Evolutionary conservation across 2,888 invertebrate species (phyloP), one percentile per base, ranked within the genome.

Genomic region (Campaea margaritaria): DNA sequence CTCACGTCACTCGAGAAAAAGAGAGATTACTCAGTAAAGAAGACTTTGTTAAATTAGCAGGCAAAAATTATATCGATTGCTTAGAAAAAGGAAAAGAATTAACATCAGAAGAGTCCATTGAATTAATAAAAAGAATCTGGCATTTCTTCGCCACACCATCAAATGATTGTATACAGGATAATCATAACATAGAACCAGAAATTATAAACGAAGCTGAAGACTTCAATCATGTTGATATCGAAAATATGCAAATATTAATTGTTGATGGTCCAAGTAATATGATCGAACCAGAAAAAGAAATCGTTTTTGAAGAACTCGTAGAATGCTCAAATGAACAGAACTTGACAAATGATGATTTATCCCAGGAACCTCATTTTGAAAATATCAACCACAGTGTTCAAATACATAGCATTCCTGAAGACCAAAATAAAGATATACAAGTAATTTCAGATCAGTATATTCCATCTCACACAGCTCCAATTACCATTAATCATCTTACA

Each of bases 161-260:
- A 42, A 42, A 42, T 42, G 42, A 42, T 42, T 42, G 42, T 42
- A 46, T 10, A 46, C 46, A 46, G 46, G 46, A 46, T 46, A 46
- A 46, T 46, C 46, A 46, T 10, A 46, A 46, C 46, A 46, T 46
- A 46, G 46, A 46, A 46, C 46, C 34, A 46, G 46, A 46, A 46
- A 46, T 46, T 46, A 46, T 46, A 46, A 46, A 46, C 46, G 46
- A 46, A 46, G 46, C 46, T 46, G 46, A 46, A 46, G 46, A 46
- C 46, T 46, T 46, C 31, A 34, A 46, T 46, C 46, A 46, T 46
- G 46, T 46, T 46, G 34, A 46, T 46, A 46, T 46, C 46, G 46
- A 46, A 46, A 46, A 46, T 46, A 46, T 46, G 46, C 46, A 46
- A 42, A 42, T 42, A 42, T 42, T 42, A 42, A 42, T 42, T 42